These are phyloP conservation scores for Euphysa ruthae DNA, from an alignment of 30 jellyfish, hydroid and myxozoan species.

Conservation along the genomic window DNA sequence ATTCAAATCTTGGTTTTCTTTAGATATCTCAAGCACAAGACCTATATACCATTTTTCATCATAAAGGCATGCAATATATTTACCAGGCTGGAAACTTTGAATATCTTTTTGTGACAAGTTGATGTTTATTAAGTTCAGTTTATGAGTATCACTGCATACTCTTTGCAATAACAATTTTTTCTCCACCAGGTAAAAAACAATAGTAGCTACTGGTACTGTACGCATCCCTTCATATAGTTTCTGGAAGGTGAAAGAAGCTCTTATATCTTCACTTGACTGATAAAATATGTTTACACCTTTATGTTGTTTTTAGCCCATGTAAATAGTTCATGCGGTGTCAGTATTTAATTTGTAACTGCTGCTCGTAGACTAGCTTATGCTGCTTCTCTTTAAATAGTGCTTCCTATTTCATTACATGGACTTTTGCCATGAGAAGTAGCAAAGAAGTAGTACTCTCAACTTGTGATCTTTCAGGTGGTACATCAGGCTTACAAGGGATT, in stretches of 20 bases:
- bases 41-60: neutral
- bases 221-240: neutral
- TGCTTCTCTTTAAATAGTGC: neutral
- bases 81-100: neutral
- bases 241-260: neutral
- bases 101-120: neutral
- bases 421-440: neutral
- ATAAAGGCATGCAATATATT: neutral
- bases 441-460: neutral
- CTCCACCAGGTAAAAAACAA: neutral
- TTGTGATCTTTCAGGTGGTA: neutral
- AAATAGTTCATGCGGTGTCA: slow-evolving; percentile 9
- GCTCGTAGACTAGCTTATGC: neutral
- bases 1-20: too few species aligned
- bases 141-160: neutral
- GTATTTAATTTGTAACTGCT: neutral
- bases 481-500: neutral
- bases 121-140: neutral
- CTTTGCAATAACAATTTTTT: neutral
- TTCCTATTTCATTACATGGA: neutral
- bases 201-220: neutral
- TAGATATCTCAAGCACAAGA: neutral
- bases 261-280: neutral
- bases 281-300: neutral
- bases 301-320: neutral